phyloP scores from a whole-genome alignment of 2,797 vertebrate species.

The Cynopterus sphinx region DNA sequence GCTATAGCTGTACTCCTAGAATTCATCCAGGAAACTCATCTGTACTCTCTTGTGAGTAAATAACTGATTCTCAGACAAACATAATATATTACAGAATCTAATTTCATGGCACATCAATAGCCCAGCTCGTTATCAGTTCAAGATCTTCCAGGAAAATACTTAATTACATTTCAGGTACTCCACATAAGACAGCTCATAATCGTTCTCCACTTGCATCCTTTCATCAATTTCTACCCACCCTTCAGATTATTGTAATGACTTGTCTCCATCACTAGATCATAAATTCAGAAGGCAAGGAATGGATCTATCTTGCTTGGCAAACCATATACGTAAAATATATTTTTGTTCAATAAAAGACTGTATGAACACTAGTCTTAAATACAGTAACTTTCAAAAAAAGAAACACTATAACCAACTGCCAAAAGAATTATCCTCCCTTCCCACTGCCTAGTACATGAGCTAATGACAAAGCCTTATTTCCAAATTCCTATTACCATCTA shows the following conservation, averaged over 20 bases:
- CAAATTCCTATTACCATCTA: neutral
- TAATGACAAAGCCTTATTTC: neutral
- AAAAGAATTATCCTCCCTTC: neutral
- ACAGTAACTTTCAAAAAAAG: neutral
- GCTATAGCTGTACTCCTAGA: neutral
- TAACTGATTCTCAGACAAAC: neutral
- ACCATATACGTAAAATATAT: neutral
- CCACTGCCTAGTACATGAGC: neutral
- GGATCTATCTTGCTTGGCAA: neutral
- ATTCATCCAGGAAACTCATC: neutral
- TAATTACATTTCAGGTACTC: neutral
- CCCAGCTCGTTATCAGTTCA: neutral
- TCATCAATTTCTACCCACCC: neutral
- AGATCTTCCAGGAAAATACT: neutral
- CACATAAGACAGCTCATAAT: neutral
- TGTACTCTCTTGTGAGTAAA: neutral
- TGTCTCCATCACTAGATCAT: neutral
- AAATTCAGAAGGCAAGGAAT: neutral
- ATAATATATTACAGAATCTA: neutral
- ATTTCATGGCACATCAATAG: neutral
- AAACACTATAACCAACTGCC: neutral
- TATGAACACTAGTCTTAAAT: neutral
- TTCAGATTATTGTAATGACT: neutral
- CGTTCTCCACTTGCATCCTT: neutral
- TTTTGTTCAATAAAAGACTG: neutral